Evolutionary conservation across 2,797 vertebrate species (phyloP), one percentile per base, ranked within the genome.

Genomic region (Acridotheres tristis): DNA sequence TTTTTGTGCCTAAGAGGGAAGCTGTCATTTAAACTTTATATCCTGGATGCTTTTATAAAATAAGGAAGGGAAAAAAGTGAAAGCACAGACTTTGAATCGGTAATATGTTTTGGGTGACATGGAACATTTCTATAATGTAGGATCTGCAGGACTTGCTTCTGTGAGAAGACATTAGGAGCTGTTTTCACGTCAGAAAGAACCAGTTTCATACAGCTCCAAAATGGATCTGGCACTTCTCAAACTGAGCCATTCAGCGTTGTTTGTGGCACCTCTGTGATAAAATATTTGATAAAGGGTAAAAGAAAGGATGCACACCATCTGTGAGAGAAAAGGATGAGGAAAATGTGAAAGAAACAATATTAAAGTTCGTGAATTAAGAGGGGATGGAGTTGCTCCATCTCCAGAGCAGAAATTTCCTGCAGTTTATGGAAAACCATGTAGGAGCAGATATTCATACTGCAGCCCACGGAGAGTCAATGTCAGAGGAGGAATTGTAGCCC

Each of bases 41-140:
- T 48, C 11, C 9, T 55, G 23, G 2, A 34, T 43, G 19, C 2
- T 27, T 80, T 51, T 61, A 34, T 48, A 18, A 68, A 66, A 69
- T 32, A 11, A 0, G 0, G 3, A 4, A 22, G 4, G 7, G 13
- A 53, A 81, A 47, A 5, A 72, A 34, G 10, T 25, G 22, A 74
- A 34, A 51, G 4, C 22, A 48, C 5, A 65, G 16, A 40, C 11
- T 68, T 29, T 55, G 10, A 65, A 8, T 63, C n/a, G 65, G 14
- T 54, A 58, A n/a, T 45, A 9, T n/a, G 7, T 8, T 62, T 67
- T 15, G 22, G 5, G 13, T 34, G 69, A n/a, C 1, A 0, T 27
- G 30, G 26, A 55, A 59, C 3, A 3, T 82, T 74, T 85, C 34
- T 18, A 13, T 21, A 30, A 11, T 3, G 6, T 5, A 5, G 11